Evolutionary conservation across 35 echinoderm and acorn worm genomes (phyloP), one percentile per base, ranked within the genome.

Genomic region (Patiria miniata): DNA sequence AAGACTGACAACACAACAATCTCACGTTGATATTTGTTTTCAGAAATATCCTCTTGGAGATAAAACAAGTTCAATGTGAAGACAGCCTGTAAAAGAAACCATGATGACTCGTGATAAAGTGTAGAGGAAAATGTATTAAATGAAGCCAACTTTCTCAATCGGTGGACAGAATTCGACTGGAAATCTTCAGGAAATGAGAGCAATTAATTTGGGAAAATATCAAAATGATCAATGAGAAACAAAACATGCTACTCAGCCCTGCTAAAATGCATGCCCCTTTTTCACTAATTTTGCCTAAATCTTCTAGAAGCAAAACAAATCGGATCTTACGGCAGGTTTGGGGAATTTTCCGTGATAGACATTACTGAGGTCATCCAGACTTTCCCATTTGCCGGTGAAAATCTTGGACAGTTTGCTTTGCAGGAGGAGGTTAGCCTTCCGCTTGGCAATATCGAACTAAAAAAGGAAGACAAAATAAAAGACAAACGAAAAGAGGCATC

Each of bases 371-470:
- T 73, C 65, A 7, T 73, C 65, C 65, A 73, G 65, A 30, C 29
- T 73, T 18, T 9, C 19, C 65, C 65, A 73, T 10, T 73, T 73
- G 23, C 65, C 65, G 21, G 65, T 73, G 26, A 73, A 73, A 12
- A 14, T 73, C 65, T 73, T 60, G 36, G 58, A 38, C 9, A 83
- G 7, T 39, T 53, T 59, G 33, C 51, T 59, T 55, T 83, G 33
- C 19, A 53, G 32, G 54, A 83, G 30, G 2, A 83, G 81, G 51
- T 60, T 83, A 15, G 58, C 81, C 58, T 59, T 59, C 33, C 58
- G 29, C 54, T 39, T 59, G 33, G 39, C 15, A 17, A 83, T 44
- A 21, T 83, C 52, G 57, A 83, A 83, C 81, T 83, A 51, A 7
- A 36, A 22, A 18, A 28, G 34, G 52, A 22, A 54, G 51, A 60